Conservation (phyloP, 2,113 vertebrate genomes). For the Callospermophilus lateralis region DNA sequence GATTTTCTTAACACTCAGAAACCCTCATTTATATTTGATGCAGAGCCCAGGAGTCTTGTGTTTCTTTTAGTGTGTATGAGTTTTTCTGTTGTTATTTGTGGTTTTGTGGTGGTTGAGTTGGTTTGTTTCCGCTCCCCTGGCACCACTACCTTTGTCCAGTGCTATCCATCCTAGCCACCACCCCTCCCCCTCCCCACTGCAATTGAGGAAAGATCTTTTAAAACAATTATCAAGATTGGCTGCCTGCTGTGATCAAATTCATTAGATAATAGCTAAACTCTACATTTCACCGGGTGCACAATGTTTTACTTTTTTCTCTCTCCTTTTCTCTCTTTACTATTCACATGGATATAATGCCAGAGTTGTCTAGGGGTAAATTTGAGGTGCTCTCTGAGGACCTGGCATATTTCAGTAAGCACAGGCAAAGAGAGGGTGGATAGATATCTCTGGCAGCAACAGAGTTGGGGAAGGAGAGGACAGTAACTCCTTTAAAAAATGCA, state of each 20-base stretch:
- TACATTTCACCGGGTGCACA: constrained; percentile 63
- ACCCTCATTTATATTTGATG: background rate
- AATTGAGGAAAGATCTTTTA: constrained; percentile 64
- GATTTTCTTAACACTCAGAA: background rate
- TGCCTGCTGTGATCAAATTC: constrained; percentile 67
- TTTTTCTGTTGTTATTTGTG: background rate
- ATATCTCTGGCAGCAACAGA: constrained; percentile 27
- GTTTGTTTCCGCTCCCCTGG: background rate
- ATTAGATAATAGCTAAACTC: constrained; percentile 71
- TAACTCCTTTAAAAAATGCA: background rate
- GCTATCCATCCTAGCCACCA: background rate
- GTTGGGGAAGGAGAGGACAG: constrained; percentile 41
- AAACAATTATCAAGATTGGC: constrained; percentile 75
- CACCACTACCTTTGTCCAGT: background rate
- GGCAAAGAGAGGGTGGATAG: background rate
- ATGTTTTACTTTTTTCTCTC: constrained; percentile 64
- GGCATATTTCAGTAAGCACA: constrained; percentile 51
- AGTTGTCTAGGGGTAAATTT: constrained; percentile 54
- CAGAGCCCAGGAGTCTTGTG: background rate
- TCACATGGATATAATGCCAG: constrained; percentile 71
- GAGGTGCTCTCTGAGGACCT: constrained; percentile 67
- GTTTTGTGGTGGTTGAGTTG: background rate
- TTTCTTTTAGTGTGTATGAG: background rate
- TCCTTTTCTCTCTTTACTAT: constrained; percentile 60
- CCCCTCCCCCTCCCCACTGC: background rate